A percentile compares a stretch with the other conserved stretches of the same genome.
These are phyloP conservation scores for Netelia fuscicornis DNA, from an alignment of 2,888 invertebrate genomes.

Conservation along the genomic window DNA sequence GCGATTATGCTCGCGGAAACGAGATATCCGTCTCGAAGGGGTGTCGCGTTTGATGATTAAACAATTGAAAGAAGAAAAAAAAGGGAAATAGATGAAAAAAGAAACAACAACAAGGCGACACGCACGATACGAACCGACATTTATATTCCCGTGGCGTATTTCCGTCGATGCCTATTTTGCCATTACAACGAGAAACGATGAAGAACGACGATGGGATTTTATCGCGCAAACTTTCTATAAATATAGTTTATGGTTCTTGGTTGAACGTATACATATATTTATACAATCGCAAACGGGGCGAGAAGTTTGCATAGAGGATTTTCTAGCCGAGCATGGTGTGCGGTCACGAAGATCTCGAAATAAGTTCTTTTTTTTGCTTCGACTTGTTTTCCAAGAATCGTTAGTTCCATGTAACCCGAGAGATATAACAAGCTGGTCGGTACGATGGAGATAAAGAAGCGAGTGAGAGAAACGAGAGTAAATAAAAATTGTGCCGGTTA, in stretches of 20 bases:
- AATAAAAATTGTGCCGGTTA: constrained; percentile 21
- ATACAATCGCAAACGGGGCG: constrained; percentile 38
- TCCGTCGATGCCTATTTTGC: neutral
- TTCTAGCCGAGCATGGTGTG: constrained; percentile 35
- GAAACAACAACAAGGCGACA: no score
- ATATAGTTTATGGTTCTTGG: constrained; percentile 21
- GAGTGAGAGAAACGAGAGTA: constrained; percentile 9
- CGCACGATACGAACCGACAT: constrained; percentile 12
- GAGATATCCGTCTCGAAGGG: constrained; percentile 36
- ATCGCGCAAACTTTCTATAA: constrained; percentile 31
- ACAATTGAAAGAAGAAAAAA: constrained; percentile 34
- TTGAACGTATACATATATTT: constrained; percentile 29
- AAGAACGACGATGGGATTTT: constrained; percentile 32
- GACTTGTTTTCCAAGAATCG: constrained; percentile 38
- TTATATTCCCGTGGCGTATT: constrained; percentile 15
- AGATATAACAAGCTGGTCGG: neutral
- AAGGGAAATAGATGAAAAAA: constrained; percentile 24
- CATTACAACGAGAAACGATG: neutral
- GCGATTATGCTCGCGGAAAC: constrained; percentile 63
- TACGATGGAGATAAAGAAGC: constrained; percentile 23
- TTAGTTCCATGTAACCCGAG: constrained; percentile 25
- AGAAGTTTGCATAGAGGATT: constrained; percentile 31
- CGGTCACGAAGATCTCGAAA: constrained; percentile 25
- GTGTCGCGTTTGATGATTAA: constrained; percentile 9
- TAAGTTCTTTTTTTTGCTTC: neutral